These are phyloP conservation scores for Apostichopus parvimensis DNA, from an alignment of 35 echinoderm and acorn worm species.

Conservation along the genomic window DNA sequence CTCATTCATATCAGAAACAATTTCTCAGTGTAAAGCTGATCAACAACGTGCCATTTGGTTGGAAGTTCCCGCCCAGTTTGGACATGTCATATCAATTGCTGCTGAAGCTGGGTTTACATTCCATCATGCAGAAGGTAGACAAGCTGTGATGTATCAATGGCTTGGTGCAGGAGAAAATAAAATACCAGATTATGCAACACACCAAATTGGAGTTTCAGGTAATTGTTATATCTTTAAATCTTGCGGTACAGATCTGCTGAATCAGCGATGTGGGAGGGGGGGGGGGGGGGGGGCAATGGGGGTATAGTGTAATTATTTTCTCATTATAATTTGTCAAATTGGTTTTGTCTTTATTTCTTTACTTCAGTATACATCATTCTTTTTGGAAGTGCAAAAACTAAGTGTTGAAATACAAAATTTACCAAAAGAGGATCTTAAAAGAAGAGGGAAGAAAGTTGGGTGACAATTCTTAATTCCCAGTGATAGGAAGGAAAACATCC, in stretches of 20 bases:
- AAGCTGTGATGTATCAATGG: slow-evolving; percentile 75
- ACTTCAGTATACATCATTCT: not conserved
- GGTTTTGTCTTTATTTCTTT: not conserved
- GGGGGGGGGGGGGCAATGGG: no score
- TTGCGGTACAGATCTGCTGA: not conserved
- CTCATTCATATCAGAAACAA: slow-evolving; percentile 60
- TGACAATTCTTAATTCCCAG: no score
- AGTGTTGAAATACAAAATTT: no score
- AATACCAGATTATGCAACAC: slow-evolving; percentile 83
- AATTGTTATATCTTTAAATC: not conserved
- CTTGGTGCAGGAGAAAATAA: slow-evolving; percentile 62
- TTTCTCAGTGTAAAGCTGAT: slow-evolving; percentile 55
- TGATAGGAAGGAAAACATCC: no score
- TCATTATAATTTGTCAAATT: no score
- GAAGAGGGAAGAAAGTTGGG: no score
- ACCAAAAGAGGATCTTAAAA: no score
- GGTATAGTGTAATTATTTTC: no score
- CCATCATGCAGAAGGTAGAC: slow-evolving; percentile 84
- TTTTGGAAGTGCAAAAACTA: not conserved
- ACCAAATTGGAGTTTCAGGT: slow-evolving; percentile 94
- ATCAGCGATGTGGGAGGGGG: not conserved
- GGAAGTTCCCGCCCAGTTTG: slow-evolving; percentile 65
- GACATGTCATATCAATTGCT: slow-evolving; percentile 75
- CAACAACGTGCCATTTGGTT: slow-evolving; percentile 71
- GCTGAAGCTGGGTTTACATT: slow-evolving; percentile 67